Conservation (phyloP, 2,797 vertebrate species). For the Heterohyrax brucei region DNA sequence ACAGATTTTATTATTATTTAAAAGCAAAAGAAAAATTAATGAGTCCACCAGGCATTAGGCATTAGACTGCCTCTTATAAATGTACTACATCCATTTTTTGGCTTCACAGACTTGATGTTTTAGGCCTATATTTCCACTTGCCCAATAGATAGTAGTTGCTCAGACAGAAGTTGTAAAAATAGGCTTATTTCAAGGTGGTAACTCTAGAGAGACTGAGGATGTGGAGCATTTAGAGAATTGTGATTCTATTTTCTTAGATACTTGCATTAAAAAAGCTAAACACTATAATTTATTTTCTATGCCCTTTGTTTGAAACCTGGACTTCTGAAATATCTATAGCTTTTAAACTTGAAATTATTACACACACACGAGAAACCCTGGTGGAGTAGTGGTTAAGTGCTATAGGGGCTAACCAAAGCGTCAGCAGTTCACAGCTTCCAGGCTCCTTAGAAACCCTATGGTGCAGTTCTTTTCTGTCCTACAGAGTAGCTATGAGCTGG, state of each 20-base stretch:
- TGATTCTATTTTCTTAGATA: not conserved
- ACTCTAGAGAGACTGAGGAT: not conserved
- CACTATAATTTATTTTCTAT: not conserved
- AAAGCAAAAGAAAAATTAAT: not conserved
- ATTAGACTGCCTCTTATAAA: not conserved
- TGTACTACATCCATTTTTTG: not conserved
- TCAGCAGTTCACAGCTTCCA: too few relatives aligned
- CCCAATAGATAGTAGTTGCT: not conserved
- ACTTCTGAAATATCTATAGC: not conserved
- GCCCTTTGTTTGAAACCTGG: not conserved
- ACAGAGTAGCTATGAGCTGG: too few relatives aligned
- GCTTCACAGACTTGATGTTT: not conserved
- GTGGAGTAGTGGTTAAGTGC: too few relatives aligned
- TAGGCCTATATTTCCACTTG: not conserved
- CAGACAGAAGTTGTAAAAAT: not conserved
- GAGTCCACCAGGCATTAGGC: not conserved
- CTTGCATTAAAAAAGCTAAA: not conserved
- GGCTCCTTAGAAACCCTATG: too few relatives aligned
- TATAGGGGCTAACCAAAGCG: too few relatives aligned
- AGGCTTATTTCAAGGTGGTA: not conserved
- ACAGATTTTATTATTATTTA: not conserved
- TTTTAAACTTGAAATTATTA: not conserved
- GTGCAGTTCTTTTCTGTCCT: too few relatives aligned
- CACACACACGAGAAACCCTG: too few relatives aligned
- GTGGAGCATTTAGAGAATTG: not conserved